phyloP scores from a whole-genome alignment of 2,797 vertebrate species.

The Hydrocynus forskahlii region DNA sequence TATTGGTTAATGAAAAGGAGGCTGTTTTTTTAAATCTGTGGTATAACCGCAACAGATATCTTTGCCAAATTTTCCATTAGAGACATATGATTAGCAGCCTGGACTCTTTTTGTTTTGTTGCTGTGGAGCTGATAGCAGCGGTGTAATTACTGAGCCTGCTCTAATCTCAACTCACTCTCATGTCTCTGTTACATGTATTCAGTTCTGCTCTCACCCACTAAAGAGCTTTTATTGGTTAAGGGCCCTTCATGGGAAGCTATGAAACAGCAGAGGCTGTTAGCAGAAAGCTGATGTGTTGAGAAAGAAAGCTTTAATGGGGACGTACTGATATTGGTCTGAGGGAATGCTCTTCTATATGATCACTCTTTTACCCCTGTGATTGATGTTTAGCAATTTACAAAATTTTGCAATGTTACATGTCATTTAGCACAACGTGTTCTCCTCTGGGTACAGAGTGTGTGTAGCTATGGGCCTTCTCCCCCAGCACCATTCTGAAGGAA shows the following conservation, averaged over 20 bases:
- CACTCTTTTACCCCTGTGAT: slow-evolving; percentile 54
- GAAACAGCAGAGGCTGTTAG: slow-evolving; percentile 58
- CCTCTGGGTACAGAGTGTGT: slow-evolving; percentile 45
- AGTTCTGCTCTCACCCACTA: slow-evolving; percentile 46
- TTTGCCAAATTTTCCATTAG: slow-evolving; percentile 45
- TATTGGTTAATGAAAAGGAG: slow-evolving; percentile 33
- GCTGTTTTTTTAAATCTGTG: slow-evolving; percentile 35
- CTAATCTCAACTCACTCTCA: slow-evolving; percentile 43
- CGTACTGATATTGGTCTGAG: slow-evolving; percentile 42
- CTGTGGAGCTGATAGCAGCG: slow-evolving; percentile 32
- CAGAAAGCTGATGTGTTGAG: slow-evolving; percentile 58
- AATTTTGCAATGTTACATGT: slow-evolving; percentile 54
- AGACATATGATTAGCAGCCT: slow-evolving; percentile 32
- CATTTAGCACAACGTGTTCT: slow-evolving; percentile 55
- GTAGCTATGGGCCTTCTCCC: slow-evolving; percentile 38
- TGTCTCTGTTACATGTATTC: slow-evolving; percentile 48
- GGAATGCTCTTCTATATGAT: slow-evolving; percentile 16
- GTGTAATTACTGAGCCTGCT: slow-evolving; percentile 46
- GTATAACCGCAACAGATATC: slow-evolving; percentile 25
- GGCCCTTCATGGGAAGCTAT: slow-evolving; percentile 58
- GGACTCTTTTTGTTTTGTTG: slow-evolving; percentile 31
- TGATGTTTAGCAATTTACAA: slow-evolving; percentile 61
- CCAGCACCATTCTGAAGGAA: slow-evolving; percentile 41
- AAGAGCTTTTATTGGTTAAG: slow-evolving; percentile 60
- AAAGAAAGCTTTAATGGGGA: slow-evolving; percentile 55